Conservation (phyloP, 2,888 invertebrate genomes). For the Ceriagrion tenellum region DNA sequence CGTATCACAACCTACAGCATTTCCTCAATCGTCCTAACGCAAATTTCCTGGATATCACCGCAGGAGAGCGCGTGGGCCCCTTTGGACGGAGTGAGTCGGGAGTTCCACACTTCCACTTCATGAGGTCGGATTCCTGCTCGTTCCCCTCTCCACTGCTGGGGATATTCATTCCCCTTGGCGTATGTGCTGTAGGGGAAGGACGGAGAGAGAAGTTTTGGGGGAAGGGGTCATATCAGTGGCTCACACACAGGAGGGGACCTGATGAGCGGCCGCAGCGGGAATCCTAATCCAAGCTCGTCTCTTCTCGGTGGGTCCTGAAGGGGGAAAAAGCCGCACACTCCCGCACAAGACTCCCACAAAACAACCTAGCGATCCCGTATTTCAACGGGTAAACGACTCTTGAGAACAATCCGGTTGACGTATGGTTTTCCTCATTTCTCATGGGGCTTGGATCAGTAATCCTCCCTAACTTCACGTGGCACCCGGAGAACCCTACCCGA, state of each 20-base stretch:
- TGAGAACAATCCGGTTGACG: not conserved
- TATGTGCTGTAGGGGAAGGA: not conserved
- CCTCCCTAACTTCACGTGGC: no score
- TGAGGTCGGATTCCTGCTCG: constrained; percentile 1
- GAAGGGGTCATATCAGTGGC: not conserved
- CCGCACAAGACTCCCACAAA: not conserved
- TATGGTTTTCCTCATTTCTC: not conserved
- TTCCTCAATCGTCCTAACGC: not conserved
- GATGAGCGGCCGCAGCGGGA: not conserved
- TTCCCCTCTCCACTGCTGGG: not conserved
- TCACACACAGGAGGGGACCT: not conserved
- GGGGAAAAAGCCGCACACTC: not conserved
- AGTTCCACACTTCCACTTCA: not conserved
- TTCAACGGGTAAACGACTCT: not conserved
- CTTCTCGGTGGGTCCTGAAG: not conserved
- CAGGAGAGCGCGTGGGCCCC: not conserved
- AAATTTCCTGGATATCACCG: not conserved
- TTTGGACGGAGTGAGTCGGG: not conserved
- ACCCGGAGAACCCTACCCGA: not conserved
- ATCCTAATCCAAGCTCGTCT: not conserved
- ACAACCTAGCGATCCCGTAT: not conserved
- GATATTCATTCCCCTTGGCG: not conserved
- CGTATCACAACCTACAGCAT: no score
- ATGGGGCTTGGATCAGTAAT: not conserved
- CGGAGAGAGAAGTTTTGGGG: not conserved